Percentiles rank a stretch among this genome's conserved stretches.
These are phyloP conservation scores for Hydrochoerus hydrochaeris DNA, from an alignment of 2,113 vertebrate genomes.

Conservation along the genomic window DNA sequence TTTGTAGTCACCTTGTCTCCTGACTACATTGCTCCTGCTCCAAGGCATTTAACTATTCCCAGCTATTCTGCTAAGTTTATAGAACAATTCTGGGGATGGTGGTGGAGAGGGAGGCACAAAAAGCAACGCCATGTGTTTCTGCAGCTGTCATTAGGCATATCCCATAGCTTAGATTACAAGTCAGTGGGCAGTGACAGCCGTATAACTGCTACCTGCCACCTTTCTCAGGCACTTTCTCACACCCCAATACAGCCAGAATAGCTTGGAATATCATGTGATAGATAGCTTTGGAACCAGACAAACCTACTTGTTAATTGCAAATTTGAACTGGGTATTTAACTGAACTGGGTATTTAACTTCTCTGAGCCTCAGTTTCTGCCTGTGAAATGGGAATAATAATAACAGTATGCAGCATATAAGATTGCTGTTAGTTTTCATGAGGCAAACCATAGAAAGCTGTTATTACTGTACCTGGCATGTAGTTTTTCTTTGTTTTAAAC, in stretches of 20 bases:
- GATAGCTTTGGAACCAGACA: neutral
- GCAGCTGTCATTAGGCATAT: constrained; percentile 33
- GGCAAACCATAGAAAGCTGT: neutral
- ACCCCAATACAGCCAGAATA: neutral
- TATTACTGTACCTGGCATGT: neutral
- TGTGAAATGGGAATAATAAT: neutral
- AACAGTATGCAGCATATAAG: neutral
- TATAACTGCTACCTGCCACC: neutral
- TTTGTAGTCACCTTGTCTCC: neutral
- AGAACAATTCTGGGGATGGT: neutral
- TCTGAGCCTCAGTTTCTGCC: constrained; percentile 32
- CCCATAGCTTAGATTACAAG: neutral
- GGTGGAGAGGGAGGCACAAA: neutral
- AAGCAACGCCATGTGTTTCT: constrained; percentile 16
- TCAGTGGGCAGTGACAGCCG: neutral
- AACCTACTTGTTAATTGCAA: neutral
- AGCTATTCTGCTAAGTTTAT: neutral
- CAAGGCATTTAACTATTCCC: neutral
- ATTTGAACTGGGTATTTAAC: neutral
- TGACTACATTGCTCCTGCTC: neutral
- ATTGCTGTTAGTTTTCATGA: neutral
- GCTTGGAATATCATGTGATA: neutral
- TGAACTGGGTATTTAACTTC: neutral
- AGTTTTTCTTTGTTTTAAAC: neutral
- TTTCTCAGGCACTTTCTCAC: neutral